phyloP scores from a whole-genome alignment of 2,888 invertebrate species.

The Lasioglossum zephyrum region DNA sequence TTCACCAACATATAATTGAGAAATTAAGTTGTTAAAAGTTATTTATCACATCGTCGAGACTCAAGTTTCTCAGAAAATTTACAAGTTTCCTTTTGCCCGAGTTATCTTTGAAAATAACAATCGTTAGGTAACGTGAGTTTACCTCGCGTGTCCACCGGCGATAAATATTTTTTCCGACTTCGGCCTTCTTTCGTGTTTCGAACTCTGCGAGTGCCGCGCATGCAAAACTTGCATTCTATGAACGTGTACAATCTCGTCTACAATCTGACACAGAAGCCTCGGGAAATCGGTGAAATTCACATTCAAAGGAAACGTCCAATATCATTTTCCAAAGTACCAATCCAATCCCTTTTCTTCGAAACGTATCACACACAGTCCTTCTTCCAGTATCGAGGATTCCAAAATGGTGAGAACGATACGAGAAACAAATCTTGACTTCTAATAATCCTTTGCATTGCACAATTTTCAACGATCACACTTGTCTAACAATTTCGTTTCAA shows the following conservation, averaged over 20 bases:
- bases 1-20: neutral
- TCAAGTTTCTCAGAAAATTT: neutral
- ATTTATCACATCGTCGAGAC: neutral
- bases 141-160: slow-evolving; percentile 46
- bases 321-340: neutral
- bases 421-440: neutral
- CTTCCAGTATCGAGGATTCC: neutral
- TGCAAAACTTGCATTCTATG: slow-evolving; percentile 21
- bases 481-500: neutral
- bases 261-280: neutral
- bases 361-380: neutral
- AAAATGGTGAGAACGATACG: neutral
- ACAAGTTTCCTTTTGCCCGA: neutral
- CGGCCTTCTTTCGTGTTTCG: slow-evolving; percentile 7
- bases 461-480: neutral
- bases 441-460: neutral
- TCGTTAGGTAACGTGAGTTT: neutral
- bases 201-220: neutral
- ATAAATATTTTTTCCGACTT: slow-evolving; percentile 31
- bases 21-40: neutral
- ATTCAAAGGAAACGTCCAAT: neutral
- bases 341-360: neutral
- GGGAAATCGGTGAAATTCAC: neutral
- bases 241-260: slow-evolving; percentile 9
- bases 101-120: neutral